Conservation (phyloP, 2,113 vertebrate species). For the Upupa epops region DNA sequence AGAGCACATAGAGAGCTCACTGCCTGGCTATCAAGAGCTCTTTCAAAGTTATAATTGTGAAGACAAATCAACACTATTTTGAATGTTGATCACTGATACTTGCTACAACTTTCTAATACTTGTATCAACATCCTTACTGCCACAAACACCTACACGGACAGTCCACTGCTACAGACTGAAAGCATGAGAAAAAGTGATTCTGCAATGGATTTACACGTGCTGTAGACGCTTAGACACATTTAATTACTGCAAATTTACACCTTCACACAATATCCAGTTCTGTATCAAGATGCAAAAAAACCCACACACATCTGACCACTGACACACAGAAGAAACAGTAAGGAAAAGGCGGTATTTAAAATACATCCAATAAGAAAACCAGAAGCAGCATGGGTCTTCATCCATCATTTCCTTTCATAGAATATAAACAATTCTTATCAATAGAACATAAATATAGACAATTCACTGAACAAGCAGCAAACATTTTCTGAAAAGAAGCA, state of each 20-base stretch:
- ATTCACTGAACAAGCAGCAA: not conserved
- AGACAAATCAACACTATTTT: not conserved
- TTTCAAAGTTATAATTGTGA: not conserved
- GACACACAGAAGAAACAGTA: not conserved
- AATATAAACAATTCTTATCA: too few species aligned
- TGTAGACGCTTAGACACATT: not conserved
- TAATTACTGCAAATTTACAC: not conserved
- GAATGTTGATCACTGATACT: not conserved
- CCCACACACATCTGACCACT: not conserved
- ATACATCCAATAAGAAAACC: not conserved
- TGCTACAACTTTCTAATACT: not conserved
- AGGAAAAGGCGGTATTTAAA: not conserved
- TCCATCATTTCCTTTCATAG: not conserved
- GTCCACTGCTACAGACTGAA: not conserved
- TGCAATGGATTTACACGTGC: not conserved
- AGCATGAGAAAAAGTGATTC: not conserved
- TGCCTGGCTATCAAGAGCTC: not conserved
- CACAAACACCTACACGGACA: not conserved
- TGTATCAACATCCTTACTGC: not conserved
- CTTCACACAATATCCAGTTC: not conserved
- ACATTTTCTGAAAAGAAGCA: not conserved
- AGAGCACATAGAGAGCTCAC: fast-evolving
- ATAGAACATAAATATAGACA: not conserved
- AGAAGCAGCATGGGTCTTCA: not conserved
- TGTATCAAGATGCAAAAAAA: not conserved